Evolutionary conservation across 2,113 vertebrate species (phyloP).

Genomic region (Apodemus sylvaticus): DNA sequence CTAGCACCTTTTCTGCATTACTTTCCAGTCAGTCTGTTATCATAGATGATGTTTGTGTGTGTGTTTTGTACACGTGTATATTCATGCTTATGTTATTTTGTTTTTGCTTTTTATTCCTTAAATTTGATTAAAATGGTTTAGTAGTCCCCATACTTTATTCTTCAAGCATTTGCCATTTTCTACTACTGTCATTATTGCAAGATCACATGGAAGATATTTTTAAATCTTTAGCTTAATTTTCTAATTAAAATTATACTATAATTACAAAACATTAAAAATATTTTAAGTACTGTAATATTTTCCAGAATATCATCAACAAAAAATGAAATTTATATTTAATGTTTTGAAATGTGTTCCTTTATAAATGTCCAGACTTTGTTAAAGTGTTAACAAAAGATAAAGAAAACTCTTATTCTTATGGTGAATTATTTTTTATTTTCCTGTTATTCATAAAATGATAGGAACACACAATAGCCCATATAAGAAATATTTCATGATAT

Average conservation of each 20-base stretch:
- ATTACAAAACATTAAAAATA: background rate
- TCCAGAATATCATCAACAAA: background rate
- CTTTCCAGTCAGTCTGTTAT: too few species aligned
- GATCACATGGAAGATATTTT: background rate
- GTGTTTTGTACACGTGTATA: too few species aligned
- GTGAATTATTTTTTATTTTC: background rate
- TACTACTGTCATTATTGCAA: background rate
- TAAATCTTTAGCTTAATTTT: background rate
- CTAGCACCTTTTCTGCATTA: background rate
- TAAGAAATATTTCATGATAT: background rate
- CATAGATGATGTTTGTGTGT: too few species aligned
- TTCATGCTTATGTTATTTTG: too few species aligned
- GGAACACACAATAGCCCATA: background rate
- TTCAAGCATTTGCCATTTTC: rapidly evolving
- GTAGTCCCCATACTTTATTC: too few species aligned
- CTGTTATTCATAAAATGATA: background rate
- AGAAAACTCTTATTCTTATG: background rate
- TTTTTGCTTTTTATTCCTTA: too few species aligned
- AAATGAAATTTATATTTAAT: background rate
- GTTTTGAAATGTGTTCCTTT: background rate
- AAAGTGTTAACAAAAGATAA: background rate
- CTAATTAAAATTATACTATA: background rate
- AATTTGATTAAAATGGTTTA: too few species aligned
- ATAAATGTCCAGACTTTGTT: background rate
- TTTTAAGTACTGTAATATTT: background rate